Evolutionary conservation across 1,140 invertebrate species (phyloP).

Genomic region (Penaeus vannamei): DNA sequence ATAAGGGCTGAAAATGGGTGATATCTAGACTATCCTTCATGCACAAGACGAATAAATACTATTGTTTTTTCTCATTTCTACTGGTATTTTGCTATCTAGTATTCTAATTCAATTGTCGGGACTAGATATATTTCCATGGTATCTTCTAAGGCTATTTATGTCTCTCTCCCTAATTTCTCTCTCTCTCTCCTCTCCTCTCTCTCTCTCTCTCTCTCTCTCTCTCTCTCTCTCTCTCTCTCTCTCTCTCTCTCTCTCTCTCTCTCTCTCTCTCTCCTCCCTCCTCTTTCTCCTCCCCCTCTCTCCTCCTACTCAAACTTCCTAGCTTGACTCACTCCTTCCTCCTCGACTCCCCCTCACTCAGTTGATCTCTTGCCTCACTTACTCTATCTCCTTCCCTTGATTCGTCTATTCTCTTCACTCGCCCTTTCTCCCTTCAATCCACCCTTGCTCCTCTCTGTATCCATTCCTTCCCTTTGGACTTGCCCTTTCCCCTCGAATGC

Average conservation of each 20-base stretch:
- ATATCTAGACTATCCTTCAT: too few species aligned
- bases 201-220: too few species aligned
- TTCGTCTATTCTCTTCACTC: too few species aligned
- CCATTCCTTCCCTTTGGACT: too few species aligned
- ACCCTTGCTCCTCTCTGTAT: too few species aligned
- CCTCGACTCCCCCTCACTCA: not conserved
- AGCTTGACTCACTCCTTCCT: not conserved
- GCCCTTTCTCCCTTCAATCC: too few species aligned
- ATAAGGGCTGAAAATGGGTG: not conserved
- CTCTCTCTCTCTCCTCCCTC: too few species aligned
- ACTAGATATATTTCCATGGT: not conserved
- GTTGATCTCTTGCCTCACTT: too few species aligned
- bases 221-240: not conserved
- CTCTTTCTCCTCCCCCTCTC: not conserved
- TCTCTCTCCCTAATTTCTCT: conserved; percentile 10
- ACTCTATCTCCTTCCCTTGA: too few species aligned
- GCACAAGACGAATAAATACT: too few species aligned
- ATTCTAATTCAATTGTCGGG: not conserved
- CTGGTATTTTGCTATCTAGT: not conserved
- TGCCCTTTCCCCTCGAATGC: too few species aligned
- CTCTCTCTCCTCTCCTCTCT: not conserved
- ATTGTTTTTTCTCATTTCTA: not conserved
- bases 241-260: not conserved
- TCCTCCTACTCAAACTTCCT: not conserved
- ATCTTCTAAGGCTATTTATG: not conserved